Conservation (phyloP, 2,888 invertebrate genomes). For the Apamea monoglypha region DNA sequence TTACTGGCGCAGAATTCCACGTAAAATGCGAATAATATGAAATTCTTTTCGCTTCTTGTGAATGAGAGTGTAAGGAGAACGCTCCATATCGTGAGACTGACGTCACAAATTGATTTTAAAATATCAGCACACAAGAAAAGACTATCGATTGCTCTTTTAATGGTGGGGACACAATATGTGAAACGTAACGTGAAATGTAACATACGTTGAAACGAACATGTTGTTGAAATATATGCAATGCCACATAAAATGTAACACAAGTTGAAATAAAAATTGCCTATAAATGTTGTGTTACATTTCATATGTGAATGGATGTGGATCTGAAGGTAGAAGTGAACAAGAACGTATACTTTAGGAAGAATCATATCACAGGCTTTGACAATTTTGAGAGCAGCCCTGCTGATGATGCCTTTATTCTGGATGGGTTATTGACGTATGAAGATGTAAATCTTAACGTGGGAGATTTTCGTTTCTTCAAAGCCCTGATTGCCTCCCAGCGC, state of each 20-base stretch:
- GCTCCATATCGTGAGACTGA: neutral
- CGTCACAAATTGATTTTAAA: conserved; percentile 5
- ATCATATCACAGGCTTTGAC: neutral
- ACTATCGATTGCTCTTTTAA: neutral
- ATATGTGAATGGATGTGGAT: too few species aligned
- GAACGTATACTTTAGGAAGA: neutral
- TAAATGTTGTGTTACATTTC: too few species aligned
- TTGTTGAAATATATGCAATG: neutral
- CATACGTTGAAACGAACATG: neutral
- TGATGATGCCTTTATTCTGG: neutral
- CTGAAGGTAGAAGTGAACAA: neutral
- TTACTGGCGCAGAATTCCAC: conserved; percentile 36
- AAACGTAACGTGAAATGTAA: neutral
- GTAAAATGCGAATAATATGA: conserved; percentile 17
- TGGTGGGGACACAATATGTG: neutral
- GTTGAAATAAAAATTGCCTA: neutral
- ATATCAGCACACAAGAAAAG: neutral
- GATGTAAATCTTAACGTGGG: neutral
- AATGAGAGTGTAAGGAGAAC: conserved; percentile 4
- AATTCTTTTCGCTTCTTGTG: conserved; percentile 22
- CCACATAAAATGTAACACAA: neutral
- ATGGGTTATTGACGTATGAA: neutral
- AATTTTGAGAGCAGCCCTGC: neutral
- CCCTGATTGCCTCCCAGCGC: conserved; percentile 36
- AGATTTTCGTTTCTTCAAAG: conserved; percentile 17